Base-by-base conservation (phyloP, 2,888 invertebrate species). In the Seladonia tumulorum region DNA sequence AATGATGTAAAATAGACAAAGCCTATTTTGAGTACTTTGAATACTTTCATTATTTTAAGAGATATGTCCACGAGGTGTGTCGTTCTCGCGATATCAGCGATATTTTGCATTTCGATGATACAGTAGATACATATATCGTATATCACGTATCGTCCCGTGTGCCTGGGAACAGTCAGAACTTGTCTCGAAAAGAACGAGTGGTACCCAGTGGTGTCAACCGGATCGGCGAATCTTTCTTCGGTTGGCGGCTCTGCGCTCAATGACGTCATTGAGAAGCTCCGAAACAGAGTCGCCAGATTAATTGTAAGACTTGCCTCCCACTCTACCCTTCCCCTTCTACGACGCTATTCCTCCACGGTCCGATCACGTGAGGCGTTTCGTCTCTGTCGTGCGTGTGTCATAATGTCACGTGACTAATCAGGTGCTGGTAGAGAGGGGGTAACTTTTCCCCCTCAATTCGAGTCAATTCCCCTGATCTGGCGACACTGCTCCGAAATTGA, bases 251-350 rank as follows among this genome's bases (percentile, higher is more conserved):
- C 78, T 87, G 85, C 7, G n/a, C 39, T 25, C 71, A 35, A 88
- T 93, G 93, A 94, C 94, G 94, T 94, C 94, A 93, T 90, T 87
- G 79, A 86, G 86, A 90, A 92, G 91, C 90, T 90, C 91, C 93
- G 92, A 94, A 94, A 93, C 49, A 53, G 49, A 53, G 47, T 16
- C 47, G 47, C 16, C 47, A 47, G 47, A 47, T 47, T 47, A 35
- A 35, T 35, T 35, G 35, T 35, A 47, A 16, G 47, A 47, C 47
- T 47, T 5, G 47, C 16, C 47, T 22, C 49, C 49, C 49, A 8
- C 49, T 53, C 49, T 22, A 53, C 0, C 49, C 0, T 53, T 53
- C 49, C 22, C 49, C 49, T 53, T 53, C 49, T 53, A 53, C 22
- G 8, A 22, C 49, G 22, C 2, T 53, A 53, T 53, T 53, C 49